These are phyloP conservation scores for Stenodera caucasica DNA, from an alignment of 2,888 invertebrate genomes.

Conservation along the genomic window DNA sequence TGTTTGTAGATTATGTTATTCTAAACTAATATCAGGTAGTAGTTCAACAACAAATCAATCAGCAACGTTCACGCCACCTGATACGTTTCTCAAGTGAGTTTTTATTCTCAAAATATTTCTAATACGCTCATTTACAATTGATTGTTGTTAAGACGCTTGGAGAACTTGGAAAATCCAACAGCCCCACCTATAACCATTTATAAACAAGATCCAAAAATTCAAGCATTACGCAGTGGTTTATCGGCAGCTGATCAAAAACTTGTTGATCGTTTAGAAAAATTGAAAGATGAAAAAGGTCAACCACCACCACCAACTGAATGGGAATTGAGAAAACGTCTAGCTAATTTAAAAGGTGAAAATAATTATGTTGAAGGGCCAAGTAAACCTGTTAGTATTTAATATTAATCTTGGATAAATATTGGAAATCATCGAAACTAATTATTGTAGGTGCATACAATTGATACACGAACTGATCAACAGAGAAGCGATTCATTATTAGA, in stretches of 20 bases:
- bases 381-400: slow-evolving; percentile 41
- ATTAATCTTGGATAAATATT: neutral
- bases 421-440: neutral
- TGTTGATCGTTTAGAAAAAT: slow-evolving; percentile 66
- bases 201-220: slow-evolving; percentile 52
- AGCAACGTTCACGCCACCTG: slow-evolving; percentile 56
- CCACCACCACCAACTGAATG: slow-evolving; percentile 60
- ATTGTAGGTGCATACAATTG: slow-evolving; percentile 57
- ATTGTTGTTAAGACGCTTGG: slow-evolving; percentile 54
- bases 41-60: slow-evolving; percentile 32
- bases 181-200: slow-evolving; percentile 62
- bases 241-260: slow-evolving; percentile 64
- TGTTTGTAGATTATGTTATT: slow-evolving; percentile 65
- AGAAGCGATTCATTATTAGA: slow-evolving; percentile 71
- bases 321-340: slow-evolving; percentile 67
- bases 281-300: slow-evolving; percentile 62
- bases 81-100: slow-evolving; percentile 62
- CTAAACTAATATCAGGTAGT: slow-evolving; percentile 47
- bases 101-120: neutral
- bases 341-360: slow-evolving; percentile 66
- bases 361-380: slow-evolving; percentile 50
- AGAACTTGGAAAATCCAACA: slow-evolving; percentile 60
- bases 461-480: slow-evolving; percentile 69
- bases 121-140: neutral
- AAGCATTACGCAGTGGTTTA: slow-evolving; percentile 52